Evolutionary conservation across 2,113 vertebrate species (phyloP), one percentile per base, ranked within the genome.

Genomic region (Chaetura pelagica): DNA sequence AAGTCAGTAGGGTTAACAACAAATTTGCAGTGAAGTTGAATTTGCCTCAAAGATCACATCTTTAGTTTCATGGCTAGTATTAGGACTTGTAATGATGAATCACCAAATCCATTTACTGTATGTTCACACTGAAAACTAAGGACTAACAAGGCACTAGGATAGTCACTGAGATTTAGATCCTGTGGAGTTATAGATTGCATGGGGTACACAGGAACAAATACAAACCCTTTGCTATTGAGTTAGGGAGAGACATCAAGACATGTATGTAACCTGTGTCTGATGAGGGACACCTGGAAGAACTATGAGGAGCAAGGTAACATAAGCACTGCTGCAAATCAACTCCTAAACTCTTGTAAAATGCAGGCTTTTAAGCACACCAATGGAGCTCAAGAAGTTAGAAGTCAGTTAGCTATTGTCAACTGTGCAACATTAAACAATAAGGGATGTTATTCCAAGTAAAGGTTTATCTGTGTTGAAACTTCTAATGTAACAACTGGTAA

Each of bases 221-320:
- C 24, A 55, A 73, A 52, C 0, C 0, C 5, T 73, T 48, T 84
- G 46, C 46, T 71, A 2, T 16, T 52, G n/a, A 14, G 67, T n/a
- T 57, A 49, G 77, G 30, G 13, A 35, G 10, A 82, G 30, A 24
- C 6, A 27, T 12, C 18, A 58, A 30, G 22, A 40, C 0, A 3
- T 26, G 9, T 51, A 27, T 42, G 48, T 42, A 55, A 14, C 32
- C 44, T 17, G 1, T 2, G 5, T 10, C 66, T 82, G n/a, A 29
- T 34, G 10, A 67, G 46, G 35, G 69, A 26, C 1, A 4, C 6
- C 30, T 29, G 46, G 64, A 38, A 71, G 61, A 84, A 76, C 22
- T 15, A n/a, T 84, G 30, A 77, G 59, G 62, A 85, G 30, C 29
- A 38, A 26, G 27, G 35, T 18, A 86, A 89, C 10, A 57, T 6